Base-by-base conservation (phyloP, 2,888 invertebrate genomes). In the Apocheima hispidaria region DNA sequence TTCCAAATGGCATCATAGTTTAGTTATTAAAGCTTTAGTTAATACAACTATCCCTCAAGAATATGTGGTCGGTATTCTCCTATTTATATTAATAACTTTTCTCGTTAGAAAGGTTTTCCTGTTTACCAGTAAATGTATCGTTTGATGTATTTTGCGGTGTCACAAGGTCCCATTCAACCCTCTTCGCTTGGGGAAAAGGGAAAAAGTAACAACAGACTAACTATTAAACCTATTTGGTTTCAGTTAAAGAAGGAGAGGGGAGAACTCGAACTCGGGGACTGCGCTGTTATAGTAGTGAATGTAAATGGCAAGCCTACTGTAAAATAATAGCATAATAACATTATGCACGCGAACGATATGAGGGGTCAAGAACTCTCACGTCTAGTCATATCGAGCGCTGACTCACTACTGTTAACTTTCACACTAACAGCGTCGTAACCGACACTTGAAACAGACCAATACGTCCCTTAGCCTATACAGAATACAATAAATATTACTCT, bases 381-480 rank as follows among this genome's bases (percentile, higher is more conserved):
- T 87, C 88, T 89, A 87, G 87, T 81, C 84, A 79, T 81, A 86
- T 87, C 82, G 84, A 86, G 73, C 84, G 81, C 78, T 87, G 87
- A 88, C 79, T 88, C 87, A 69, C 59, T 63, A 49, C 58, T 44
- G 38, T 38, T 46, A 58, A 57, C 38, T 60, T 41, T 38, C 51
- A 50, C 43, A 58, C 30, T 50, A 30, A 9, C 53, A 75, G 76
- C 60, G 70, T 51, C 65, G 6, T 60, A 81, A 70, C 60, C 52
- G 43, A 26, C 60, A 30, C 9, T 20, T 9, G 28, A 14, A 43
- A 26, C 56, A 51, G 54, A 14, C 41, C 12, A 52, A 51, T 43
- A 20, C 53, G 28, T 53, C 35, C 65, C 63, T 62, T 77, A 72
- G 64, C 10, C 0, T 23, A 1, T 26, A 43, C 3, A 0, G 0